Conservation (phyloP, 2,797 vertebrate species). For the Cuniculus paca region DNA sequence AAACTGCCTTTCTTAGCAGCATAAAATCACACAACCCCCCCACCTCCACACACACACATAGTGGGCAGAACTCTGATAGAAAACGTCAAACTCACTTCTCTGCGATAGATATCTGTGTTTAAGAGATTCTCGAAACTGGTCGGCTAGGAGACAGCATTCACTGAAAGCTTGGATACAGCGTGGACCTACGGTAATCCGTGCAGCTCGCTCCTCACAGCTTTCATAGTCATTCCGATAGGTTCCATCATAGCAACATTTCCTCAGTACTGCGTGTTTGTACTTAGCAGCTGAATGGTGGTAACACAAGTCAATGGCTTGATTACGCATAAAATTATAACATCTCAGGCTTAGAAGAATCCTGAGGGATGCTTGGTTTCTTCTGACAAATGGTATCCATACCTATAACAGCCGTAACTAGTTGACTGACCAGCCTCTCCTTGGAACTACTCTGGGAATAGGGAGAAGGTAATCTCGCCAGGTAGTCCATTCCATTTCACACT, state of each 20-base stretch:
- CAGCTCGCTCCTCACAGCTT: constrained; percentile 84
- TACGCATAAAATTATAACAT: background rate
- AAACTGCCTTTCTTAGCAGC: background rate
- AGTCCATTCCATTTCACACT: background rate
- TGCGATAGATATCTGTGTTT: constrained; percentile 78
- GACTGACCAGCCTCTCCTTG: background rate
- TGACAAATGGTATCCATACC: background rate
- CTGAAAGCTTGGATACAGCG: constrained; percentile 81
- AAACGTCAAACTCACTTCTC: constrained; percentile 84
- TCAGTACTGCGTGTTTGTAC: rapidly evolving
- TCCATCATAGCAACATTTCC: constrained; percentile 89
- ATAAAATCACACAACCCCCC: background rate
- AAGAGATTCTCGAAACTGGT: background rate
- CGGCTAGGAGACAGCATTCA: constrained; percentile 88
- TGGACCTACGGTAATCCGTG: rapidly evolving
- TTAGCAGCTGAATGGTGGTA: constrained; percentile 83
- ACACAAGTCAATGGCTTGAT: background rate
- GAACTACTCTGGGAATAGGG: background rate
- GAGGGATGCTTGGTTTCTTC: background rate
- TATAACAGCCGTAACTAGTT: background rate
- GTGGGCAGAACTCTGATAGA: background rate
- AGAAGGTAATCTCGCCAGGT: background rate
- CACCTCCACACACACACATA: background rate
- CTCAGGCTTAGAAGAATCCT: background rate
- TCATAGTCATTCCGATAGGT: constrained; percentile 69